Evolutionary conservation across 35 echinoderm and acorn worm species (phyloP).

Genomic region (Eucidaris tribuloides): DNA sequence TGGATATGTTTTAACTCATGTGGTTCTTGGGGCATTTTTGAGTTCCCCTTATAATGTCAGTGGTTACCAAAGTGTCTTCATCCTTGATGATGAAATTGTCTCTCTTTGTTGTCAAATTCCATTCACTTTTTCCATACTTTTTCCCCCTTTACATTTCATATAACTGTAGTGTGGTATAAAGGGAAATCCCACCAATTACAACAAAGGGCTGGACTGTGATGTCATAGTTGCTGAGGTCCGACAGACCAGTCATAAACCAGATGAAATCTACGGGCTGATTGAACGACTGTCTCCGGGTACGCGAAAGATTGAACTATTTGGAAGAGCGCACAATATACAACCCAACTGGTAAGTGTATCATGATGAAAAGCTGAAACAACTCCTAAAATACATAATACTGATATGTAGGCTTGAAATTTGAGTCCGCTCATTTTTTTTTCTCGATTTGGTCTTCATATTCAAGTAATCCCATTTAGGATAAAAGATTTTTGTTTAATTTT

Average conservation of each 20-base stretch:
- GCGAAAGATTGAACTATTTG: constrained; percentile 95
- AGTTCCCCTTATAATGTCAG: too few relatives aligned
- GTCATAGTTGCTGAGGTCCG: constrained; percentile 96
- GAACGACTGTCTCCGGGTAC: constrained; percentile 97
- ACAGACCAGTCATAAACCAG: constrained; percentile 98
- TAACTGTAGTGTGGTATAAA: constrained; percentile 79
- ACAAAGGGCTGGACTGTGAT: constrained; percentile 97
- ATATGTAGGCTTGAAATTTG: too few relatives aligned
- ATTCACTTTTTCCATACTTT: neutral
- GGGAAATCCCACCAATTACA: constrained; percentile 80
- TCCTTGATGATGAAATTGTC: too few relatives aligned
- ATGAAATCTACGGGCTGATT: constrained; percentile 98
- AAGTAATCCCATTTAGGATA: too few relatives aligned
- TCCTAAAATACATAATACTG: too few relatives aligned
- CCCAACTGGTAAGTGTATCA: constrained; percentile 99
- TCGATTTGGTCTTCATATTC: too few relatives aligned
- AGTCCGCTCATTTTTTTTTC: too few relatives aligned
- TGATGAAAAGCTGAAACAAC: too few relatives aligned
- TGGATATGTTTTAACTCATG: too few relatives aligned
- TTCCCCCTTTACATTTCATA: neutral
- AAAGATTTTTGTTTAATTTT: too few relatives aligned
- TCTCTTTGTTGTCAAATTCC: neutral
- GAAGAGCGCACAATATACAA: constrained; percentile 95
- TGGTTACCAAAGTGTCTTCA: too few relatives aligned
- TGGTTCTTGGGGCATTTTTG: too few relatives aligned